These are phyloP conservation scores for Nomia melanderi DNA, from an alignment of 1,140 invertebrate species.

Conservation along the genomic window DNA sequence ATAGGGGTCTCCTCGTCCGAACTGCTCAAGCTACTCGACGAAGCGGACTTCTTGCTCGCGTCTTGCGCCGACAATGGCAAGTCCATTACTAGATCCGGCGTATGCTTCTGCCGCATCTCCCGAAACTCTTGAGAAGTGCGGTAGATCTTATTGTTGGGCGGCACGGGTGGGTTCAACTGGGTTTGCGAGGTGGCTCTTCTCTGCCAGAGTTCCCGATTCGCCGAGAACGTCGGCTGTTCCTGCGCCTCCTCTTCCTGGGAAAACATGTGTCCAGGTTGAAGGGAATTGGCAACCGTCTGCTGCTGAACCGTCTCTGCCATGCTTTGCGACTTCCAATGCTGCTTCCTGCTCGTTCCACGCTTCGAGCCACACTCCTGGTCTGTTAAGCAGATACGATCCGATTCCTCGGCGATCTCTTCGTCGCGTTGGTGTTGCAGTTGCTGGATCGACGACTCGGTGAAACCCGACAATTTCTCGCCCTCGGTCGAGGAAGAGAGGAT, in stretches of 20 bases:
- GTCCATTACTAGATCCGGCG: slow-evolving; percentile 95
- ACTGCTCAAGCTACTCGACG: slow-evolving; percentile 76
- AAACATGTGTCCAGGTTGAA: slow-evolving; percentile 22
- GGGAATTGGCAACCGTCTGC: slow-evolving; percentile 45
- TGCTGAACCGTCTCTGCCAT: slow-evolving; percentile 71
- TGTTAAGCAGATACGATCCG: slow-evolving; percentile 51
- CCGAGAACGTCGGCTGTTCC: slow-evolving; percentile 74
- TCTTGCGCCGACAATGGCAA: slow-evolving; percentile 85
- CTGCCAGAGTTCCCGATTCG: slow-evolving; percentile 84
- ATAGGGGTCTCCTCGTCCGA: slow-evolving; percentile 75
- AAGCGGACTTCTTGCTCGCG: slow-evolving; percentile 78
- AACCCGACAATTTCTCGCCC: slow-evolving; percentile 43
- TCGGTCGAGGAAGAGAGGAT: slow-evolving; percentile 8
- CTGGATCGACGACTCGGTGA: slow-evolving; percentile 15
- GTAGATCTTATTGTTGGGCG: slow-evolving; percentile 71
- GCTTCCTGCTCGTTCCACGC: slow-evolving; percentile 69
- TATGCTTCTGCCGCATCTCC: slow-evolving; percentile 84
- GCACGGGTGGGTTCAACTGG: slow-evolving; percentile 71
- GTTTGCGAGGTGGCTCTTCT: slow-evolving; percentile 82
- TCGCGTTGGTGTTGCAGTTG: slow-evolving; percentile 45
- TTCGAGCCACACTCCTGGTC: slow-evolving; percentile 62
- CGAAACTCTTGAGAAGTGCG: slow-evolving; percentile 78
- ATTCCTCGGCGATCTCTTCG: slow-evolving; percentile 59
- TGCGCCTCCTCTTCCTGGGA: slow-evolving; percentile 51
- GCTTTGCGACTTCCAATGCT: slow-evolving; percentile 81